Base-by-base conservation (phyloP, 1,140 invertebrate species). In the Philotrypesis tridentata region DNA sequence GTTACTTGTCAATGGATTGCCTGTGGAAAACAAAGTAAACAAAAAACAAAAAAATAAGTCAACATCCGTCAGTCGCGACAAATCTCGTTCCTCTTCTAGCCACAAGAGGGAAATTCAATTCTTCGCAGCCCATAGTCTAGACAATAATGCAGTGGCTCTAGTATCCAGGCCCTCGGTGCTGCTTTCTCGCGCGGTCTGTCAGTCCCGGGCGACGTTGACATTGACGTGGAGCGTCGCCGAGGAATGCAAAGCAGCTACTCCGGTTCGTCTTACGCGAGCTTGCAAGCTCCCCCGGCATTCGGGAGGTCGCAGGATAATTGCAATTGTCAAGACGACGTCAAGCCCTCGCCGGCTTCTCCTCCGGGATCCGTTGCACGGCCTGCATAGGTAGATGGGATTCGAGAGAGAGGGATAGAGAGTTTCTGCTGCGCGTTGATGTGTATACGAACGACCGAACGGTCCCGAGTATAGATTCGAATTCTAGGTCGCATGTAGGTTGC, bases 241-340 rank as follows among this genome's bases (percentile, higher is more conserved):
- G 31, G 74, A 82, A 77, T 82, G 80, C 74, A 71, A 82, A 82
- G 74, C 74, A 77, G 80, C 67, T n/a, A 1, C 48, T 55, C 48
- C 21, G 55, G 14, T 0, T 63, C 14, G 40, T 6, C 67, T 70
- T 70, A n/a, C n/a, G 27, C 31, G 67, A 37, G 67, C 27, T 29
- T 31, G 31, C 12, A n/a, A 70, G 14, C 29, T 31, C 17, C 67
- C 14, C 21, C 67, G 27, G 31, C 25, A 27, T 12, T 25, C 8
- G 1, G 23, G 61, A 29, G 61, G 27, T 23, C 25, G 61, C n/a
- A 23, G 68, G 23, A 73, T 80, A 80, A 80, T 80, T 74, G 61
- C 60, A 25, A 65, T 63, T 55, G 61, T 74, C 79, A 60, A 73
- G 71, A 73, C 71, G 37, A 48, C 37, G 61, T 76, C 55, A 27